These are phyloP conservation scores for Sinocyclocheilus maitianheensis DNA, from an alignment of 2,113 vertebrate genomes.

Conservation along the genomic window DNA sequence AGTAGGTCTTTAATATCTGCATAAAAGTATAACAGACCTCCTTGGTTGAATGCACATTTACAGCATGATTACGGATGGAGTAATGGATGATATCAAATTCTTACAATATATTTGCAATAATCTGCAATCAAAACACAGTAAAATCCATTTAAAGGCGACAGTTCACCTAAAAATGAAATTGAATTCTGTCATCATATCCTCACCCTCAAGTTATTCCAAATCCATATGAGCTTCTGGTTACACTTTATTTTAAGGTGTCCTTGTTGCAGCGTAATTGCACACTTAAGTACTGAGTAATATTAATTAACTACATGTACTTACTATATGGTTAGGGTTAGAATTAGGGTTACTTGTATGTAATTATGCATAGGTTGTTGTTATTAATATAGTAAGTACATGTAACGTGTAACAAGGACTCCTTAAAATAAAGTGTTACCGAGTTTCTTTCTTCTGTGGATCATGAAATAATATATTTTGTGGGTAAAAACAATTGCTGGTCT, in stretches of 20 bases:
- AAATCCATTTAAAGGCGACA: not conserved
- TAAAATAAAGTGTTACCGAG: too few relatives aligned
- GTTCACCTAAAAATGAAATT: not conserved
- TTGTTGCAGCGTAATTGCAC: too few relatives aligned
- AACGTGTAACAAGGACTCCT: too few relatives aligned
- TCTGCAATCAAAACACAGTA: not conserved
- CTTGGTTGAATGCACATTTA: not conserved
- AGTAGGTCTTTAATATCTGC: not conserved
- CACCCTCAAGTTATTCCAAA: not conserved
- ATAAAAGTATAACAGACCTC: not conserved
- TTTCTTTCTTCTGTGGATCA: not conserved
- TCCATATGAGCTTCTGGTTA: not conserved
- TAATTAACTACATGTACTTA: too few relatives aligned
- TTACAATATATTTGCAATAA: not conserved
- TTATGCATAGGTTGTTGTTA: too few relatives aligned
- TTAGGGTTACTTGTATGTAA: too few relatives aligned
- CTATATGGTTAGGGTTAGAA: too few relatives aligned
- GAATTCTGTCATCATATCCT: not conserved
- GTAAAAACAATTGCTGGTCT: too few relatives aligned
- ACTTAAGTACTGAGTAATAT: too few relatives aligned
- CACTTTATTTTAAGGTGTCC: too few relatives aligned
- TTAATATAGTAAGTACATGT: too few relatives aligned
- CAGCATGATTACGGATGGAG: not conserved
- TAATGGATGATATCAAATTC: not conserved
- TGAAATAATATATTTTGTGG: too few relatives aligned